phyloP scores from a whole-genome alignment of 2,113 vertebrate genomes.

The Bombycilla garrulus region DNA sequence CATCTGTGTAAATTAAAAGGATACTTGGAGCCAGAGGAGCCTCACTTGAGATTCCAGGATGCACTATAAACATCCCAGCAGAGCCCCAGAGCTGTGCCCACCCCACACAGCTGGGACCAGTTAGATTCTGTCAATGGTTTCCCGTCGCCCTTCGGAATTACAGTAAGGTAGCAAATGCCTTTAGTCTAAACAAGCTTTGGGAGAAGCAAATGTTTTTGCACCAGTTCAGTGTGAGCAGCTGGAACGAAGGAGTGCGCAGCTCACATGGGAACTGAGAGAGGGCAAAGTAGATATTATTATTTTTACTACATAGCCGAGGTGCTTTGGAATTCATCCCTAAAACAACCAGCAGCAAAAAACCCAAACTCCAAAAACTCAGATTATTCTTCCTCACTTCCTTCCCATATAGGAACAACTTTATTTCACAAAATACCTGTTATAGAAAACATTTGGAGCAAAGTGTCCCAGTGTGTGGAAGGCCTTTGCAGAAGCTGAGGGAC shows the following conservation, averaged over 20 bases:
- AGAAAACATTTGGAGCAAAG: background rate
- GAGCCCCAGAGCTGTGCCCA: background rate
- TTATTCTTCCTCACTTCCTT: background rate
- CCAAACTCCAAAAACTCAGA: background rate
- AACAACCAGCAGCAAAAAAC: background rate
- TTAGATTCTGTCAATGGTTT: background rate
- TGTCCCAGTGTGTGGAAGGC: background rate
- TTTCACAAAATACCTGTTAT: background rate
- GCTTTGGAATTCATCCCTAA: background rate
- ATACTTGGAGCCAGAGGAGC: slow-evolving; percentile 23
- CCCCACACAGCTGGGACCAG: background rate
- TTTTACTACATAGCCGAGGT: background rate
- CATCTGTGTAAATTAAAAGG: slow-evolving; percentile 61
- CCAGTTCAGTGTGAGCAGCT: background rate
- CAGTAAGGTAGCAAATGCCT: slow-evolving; percentile 21
- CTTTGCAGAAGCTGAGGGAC: background rate
- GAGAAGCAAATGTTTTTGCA: slow-evolving; percentile 10
- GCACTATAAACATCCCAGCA: slow-evolving; percentile 14
- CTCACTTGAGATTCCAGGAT: slow-evolving; percentile 11
- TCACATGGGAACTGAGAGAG: background rate
- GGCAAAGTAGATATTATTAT: background rate
- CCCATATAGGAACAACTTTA: background rate
- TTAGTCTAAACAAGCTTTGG: background rate
- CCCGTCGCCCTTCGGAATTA: background rate
- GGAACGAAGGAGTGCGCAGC: background rate